Conservation (phyloP, 2,888 invertebrate species). For the Latrodectus hesperus region DNA sequence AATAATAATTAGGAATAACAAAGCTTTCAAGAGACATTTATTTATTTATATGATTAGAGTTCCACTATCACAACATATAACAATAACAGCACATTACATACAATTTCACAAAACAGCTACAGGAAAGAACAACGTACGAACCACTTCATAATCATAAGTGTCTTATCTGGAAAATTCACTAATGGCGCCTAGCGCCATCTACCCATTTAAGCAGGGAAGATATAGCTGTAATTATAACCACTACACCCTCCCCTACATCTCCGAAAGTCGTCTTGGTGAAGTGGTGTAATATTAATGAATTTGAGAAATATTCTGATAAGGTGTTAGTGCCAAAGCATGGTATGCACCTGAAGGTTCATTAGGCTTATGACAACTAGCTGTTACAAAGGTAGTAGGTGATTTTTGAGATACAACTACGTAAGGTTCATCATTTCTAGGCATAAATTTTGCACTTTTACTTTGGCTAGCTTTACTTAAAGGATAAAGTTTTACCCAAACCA, state of each 20-base stretch:
- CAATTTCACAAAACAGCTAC: too few relatives aligned
- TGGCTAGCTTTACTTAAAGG: conserved; percentile 11
- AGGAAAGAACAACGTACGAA: too few relatives aligned
- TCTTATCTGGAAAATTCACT: too few relatives aligned
- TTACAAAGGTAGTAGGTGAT: background rate
- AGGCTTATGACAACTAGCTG: background rate
- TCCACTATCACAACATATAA: too few relatives aligned
- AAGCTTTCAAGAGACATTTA: too few relatives aligned
- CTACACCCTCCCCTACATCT: conserved; percentile 23
- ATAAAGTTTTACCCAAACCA: background rate
- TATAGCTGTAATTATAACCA: background rate
- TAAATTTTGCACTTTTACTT: conserved; percentile 11
- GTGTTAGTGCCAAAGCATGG: background rate
- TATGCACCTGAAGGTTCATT: conserved; percentile 5
- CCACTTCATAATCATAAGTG: too few relatives aligned
- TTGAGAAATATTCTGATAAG: too few relatives aligned
- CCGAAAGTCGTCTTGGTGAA: conserved; percentile 4
- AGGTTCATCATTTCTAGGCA: conserved; percentile 15
- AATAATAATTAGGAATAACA: too few relatives aligned
- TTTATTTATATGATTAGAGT: too few relatives aligned
- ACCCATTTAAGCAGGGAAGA: too few relatives aligned
- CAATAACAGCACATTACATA: too few relatives aligned
- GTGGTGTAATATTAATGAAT: background rate
- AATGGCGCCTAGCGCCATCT: too few relatives aligned
- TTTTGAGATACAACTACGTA: background rate